Conservation (phyloP, 2,113 vertebrate genomes). For the Trichechus manatus region DNA sequence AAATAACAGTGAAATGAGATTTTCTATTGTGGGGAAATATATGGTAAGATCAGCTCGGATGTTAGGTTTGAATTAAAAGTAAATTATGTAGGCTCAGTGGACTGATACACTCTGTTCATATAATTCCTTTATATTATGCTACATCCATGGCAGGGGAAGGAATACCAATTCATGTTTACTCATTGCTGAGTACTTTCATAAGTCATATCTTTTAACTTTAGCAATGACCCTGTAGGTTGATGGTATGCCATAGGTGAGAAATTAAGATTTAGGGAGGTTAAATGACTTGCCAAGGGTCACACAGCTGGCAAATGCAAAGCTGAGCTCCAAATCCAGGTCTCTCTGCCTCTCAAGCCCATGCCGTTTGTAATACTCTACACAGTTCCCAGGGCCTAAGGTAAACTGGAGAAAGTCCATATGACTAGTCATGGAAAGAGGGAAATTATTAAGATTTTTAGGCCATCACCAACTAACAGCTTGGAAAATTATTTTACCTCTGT, state of each 20-base stretch:
- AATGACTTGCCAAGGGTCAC: slow-evolving; percentile 13
- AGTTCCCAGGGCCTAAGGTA: neutral
- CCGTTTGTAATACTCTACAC: neutral
- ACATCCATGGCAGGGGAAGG: neutral
- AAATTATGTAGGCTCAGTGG: slow-evolving; percentile 25
- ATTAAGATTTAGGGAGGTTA: slow-evolving; percentile 1
- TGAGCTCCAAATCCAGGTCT: neutral
- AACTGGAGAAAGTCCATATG: slow-evolving; percentile 24
- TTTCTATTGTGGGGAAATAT: slow-evolving; percentile 26
- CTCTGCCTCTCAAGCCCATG: neutral
- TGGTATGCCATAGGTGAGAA: neutral
- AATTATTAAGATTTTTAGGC: slow-evolving; percentile 32
- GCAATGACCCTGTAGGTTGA: neutral
- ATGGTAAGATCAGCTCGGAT: neutral
- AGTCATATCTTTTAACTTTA: slow-evolving; percentile 22
- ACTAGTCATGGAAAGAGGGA: neutral
- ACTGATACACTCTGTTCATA: neutral
- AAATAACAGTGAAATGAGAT: slow-evolving; percentile 46
- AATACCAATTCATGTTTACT: slow-evolving; percentile 30
- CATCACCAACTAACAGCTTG: neutral
- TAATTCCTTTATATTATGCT: neutral
- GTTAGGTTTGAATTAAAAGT: slow-evolving; percentile 40
- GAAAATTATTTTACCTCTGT: slow-evolving; percentile 29
- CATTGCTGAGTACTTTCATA: slow-evolving; percentile 7
- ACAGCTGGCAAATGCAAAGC: slow-evolving; percentile 46